Conservation (phyloP, 2,797 vertebrate genomes). For the Chanos chanos region DNA sequence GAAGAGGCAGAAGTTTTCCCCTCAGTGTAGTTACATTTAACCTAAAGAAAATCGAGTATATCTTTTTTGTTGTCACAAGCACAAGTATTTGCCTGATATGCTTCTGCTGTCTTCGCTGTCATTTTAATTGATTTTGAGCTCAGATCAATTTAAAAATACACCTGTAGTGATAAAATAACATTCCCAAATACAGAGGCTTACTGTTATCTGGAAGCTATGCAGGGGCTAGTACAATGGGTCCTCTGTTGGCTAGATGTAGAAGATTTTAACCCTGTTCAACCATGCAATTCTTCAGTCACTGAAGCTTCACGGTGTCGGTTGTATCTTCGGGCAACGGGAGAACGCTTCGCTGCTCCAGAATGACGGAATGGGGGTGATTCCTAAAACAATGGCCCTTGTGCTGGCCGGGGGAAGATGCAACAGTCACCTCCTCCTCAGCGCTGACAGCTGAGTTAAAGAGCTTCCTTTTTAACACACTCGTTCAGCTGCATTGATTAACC, state of each 20-base stretch:
- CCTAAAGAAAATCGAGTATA: no score
- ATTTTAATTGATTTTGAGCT: no score
- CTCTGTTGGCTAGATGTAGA: constrained; percentile 44
- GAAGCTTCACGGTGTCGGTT: constrained; percentile 57
- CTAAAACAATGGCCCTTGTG: constrained; percentile 58
- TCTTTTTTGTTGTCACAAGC: no score
- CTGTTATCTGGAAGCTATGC: constrained; percentile 1
- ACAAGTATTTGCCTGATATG: no score
- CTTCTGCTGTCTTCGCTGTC: no score
- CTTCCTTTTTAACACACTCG: constrained; percentile 60
- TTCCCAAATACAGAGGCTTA: constrained; percentile 18
- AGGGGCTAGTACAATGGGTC: constrained; percentile 44
- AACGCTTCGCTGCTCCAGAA: constrained; percentile 66
- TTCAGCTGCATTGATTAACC: no score
- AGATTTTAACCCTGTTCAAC: constrained; percentile 45
- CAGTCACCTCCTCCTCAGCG: constrained; percentile 64
- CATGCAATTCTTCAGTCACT: constrained; percentile 47
- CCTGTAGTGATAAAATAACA: constrained; percentile 5
- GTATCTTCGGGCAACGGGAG: constrained; percentile 50
- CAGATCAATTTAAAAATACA: no score
- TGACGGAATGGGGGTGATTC: constrained; percentile 58
- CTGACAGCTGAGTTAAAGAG: constrained; percentile 60
- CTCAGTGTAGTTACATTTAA: not conserved
- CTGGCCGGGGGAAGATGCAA: constrained; percentile 51
- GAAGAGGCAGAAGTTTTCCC: not conserved